phyloP scores from a whole-genome alignment of 2,888 invertebrate genomes.

The Acronicta aceris region DNA sequence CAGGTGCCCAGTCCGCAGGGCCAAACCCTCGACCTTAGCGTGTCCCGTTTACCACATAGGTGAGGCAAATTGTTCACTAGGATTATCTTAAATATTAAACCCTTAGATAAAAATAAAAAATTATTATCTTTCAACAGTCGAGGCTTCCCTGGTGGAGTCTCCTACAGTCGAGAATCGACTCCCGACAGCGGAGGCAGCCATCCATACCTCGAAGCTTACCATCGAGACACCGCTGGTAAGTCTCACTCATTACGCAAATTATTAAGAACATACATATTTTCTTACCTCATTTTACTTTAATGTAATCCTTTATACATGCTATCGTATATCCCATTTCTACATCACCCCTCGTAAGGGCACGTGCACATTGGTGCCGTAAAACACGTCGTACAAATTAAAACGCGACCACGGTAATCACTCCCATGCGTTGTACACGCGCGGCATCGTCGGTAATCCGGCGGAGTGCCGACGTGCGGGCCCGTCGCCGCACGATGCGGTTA shows the following conservation, averaged over 20 bases:
- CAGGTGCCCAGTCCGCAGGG: constrained; percentile 97
- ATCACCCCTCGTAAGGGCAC: constrained; percentile 58
- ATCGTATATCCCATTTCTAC: constrained; percentile 53
- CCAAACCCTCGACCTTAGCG: constrained; percentile 96
- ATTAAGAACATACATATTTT: constrained; percentile 39
- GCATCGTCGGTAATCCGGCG: constrained; percentile 53
- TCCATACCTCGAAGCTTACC: constrained; percentile 95
- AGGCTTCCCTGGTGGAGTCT: constrained; percentile 91
- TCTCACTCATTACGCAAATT: constrained; percentile 44
- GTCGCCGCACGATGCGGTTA: constrained; percentile 60
- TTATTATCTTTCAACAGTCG: constrained; percentile 80
- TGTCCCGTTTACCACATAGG: constrained; percentile 96
- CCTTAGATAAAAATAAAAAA: constrained; percentile 39
- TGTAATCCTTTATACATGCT: constrained; percentile 54
- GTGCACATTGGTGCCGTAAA: constrained; percentile 68
- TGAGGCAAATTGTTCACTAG: constrained; percentile 80
- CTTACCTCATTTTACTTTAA: constrained; percentile 57
- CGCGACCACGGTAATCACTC: constrained; percentile 79
- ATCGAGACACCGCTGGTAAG: constrained; percentile 95
- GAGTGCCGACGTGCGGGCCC: constrained; percentile 47
- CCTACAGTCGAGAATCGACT: constrained; percentile 96
- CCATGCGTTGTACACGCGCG: constrained; percentile 62
- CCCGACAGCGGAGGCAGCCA: constrained; percentile 97
- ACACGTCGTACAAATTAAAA: constrained; percentile 86
- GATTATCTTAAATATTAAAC: constrained; percentile 15